phyloP scores from a whole-genome alignment of 2,888 invertebrate genomes.

The Erebia aethiops region DNA sequence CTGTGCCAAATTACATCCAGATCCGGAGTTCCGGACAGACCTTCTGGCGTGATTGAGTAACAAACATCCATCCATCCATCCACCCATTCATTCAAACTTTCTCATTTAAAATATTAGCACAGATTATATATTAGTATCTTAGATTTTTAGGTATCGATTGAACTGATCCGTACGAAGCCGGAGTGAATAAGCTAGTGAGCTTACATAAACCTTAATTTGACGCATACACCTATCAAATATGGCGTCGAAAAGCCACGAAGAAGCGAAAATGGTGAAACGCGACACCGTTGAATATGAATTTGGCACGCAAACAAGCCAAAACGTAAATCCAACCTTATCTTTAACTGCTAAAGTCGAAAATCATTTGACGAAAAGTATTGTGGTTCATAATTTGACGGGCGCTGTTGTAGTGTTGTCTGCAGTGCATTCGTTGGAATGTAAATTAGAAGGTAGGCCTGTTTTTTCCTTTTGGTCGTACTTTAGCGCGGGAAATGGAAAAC shows the following conservation, averaged over 20 bases:
- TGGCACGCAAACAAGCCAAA: slow-evolving; percentile 8
- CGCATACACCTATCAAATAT: not conserved
- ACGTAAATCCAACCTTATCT: slow-evolving; percentile 1
- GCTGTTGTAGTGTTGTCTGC: slow-evolving; percentile 26
- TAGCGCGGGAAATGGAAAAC: slow-evolving; percentile 9
- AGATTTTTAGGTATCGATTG: too few relatives aligned
- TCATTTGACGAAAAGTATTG: not conserved
- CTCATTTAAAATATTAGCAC: too few relatives aligned
- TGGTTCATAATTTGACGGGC: slow-evolving; percentile 24
- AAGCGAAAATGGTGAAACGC: slow-evolving; percentile 20
- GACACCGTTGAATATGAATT: slow-evolving; percentile 23
- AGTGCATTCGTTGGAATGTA: slow-evolving; percentile 27
- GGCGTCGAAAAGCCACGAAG: slow-evolving; percentile 23
- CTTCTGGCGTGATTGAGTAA: too few relatives aligned
- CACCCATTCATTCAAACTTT: too few relatives aligned
- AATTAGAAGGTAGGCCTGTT: slow-evolving; percentile 24
- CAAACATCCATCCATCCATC: too few relatives aligned
- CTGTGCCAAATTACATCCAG: too few relatives aligned
- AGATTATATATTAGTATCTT: too few relatives aligned
- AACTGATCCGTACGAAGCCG: too few relatives aligned
- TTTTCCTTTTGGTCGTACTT: slow-evolving; percentile 8
- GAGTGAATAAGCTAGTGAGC: not conserved
- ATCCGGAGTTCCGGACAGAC: too few relatives aligned
- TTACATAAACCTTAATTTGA: slow-evolving; percentile 2
- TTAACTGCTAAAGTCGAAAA: not conserved